Evolutionary conservation across 2,888 invertebrate species (phyloP), one percentile per base, ranked within the genome.

Genomic region (Tribolium freemani): DNA sequence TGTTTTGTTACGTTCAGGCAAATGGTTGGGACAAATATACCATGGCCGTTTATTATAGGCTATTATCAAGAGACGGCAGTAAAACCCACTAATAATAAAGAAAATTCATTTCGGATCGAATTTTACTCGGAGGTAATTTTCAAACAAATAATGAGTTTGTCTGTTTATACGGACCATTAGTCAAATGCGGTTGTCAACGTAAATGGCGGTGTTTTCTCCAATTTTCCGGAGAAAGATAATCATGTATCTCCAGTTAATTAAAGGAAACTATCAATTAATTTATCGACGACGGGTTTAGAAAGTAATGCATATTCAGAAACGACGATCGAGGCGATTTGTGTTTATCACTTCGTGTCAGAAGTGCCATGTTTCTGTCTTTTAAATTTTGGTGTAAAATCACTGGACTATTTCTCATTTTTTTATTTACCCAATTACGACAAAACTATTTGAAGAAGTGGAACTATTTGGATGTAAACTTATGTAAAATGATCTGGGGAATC

Each of bases 1-100:
- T 48, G 48, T 26, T 60, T 60, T 61, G 61, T 61, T 13, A 11
- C 10, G 44, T 48, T 48, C 30, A 61, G 50, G 61, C 45, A 58
- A 48, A 50, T 16, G 26, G 30, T 26, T 5, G 5, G 20, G 20
- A 31, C 26, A 53, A 53, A 6, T 9, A 53, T 16, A n/a, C 30
- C 54, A 26, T 10, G 3, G n/a, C 30, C 9, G 30, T 54, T 45
- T 20, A 45, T 45, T 58, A 45, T 6, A n/a, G 20, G 16, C 3
- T 45, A 30, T 54, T 53, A 53, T 1, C 8, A 6, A 26, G 5
- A 2, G 13, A 9, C 51, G 11, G 54, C n/a, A 30, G 2, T 30
- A 54, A 54, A n/a, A 5, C n/a, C 11, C 9, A 8, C 13, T 51
- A 51, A 51, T 51, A 51, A 51, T 16, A 51, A 51, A 16, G 21